Conservation (phyloP, 2,113 vertebrate species). For the Vireo altiloquus region DNA sequence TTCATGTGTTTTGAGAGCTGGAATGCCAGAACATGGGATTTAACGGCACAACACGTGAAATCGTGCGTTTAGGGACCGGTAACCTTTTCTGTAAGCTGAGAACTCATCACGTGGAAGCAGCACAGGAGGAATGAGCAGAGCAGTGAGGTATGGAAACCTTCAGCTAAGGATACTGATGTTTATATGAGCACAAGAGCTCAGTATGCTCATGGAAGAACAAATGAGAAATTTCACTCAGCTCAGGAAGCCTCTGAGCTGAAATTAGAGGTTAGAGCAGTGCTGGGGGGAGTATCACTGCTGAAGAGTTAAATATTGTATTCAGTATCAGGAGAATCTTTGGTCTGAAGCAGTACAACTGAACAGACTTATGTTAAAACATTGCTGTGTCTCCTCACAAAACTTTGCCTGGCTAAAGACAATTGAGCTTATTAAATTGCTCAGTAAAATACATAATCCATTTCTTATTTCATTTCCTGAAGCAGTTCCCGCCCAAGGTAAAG, state of each 20-base stretch:
- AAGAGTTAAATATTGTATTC: neutral
- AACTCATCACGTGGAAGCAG: neutral
- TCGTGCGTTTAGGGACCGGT: neutral
- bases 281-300: neutral
- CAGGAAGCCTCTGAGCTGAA: neutral
- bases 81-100: constrained; percentile 13
- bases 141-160: neutral
- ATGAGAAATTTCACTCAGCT: neutral
- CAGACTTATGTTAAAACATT: neutral
- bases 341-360: neutral
- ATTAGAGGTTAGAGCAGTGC: neutral
- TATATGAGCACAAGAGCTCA: neutral
- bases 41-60: neutral
- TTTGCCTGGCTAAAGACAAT: neutral
- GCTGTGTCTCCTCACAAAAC: neutral
- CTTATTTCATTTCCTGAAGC: neutral
- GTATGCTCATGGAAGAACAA: neutral
- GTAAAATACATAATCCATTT: neutral
- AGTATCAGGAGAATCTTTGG: neutral
- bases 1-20: neutral
- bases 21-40: neutral
- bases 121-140: neutral
- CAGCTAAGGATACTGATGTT: neutral
- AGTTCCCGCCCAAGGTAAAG: neutral
- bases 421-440: neutral